Evolutionary conservation across 2,888 invertebrate genomes (phyloP), one percentile per base, ranked within the genome.

Genomic region (Pseudococcus viburni): DNA sequence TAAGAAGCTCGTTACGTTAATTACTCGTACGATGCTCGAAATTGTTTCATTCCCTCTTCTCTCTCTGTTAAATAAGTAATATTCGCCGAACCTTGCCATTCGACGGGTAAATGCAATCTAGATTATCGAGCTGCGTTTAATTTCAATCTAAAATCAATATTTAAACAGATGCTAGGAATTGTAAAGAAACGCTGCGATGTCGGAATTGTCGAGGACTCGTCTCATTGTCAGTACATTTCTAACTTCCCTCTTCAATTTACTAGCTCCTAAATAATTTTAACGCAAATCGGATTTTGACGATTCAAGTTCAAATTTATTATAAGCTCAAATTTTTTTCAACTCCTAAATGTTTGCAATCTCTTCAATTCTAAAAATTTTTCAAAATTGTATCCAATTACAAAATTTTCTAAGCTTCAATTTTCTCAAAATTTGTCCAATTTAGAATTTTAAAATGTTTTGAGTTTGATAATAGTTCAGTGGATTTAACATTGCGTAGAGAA

Each of bases 11-110:
- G 7, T 59, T 15, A 19, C 8, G 0, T 59, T 59, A 59, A 59
- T 59, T 59, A 33, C 26, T 33, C 26, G 26, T 33, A 59, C 59
- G 59, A 15, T 59, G 59, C n/a, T 59, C 59, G 2, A 59, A 59
- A 59, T 59, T 15, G n/a, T 59, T 59, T n/a, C 59, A n/a, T 59
- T 15, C n/a, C n/a, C n/a, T n/a, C n/a, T 59, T 17, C 59, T n/a
- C 59, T n/a, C 7, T 12, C 55, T 55, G 48, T 19, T 1, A 3
- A n/a, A n/a, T 6, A 19, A 59, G 59, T n/a, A 8, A 8, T 59
- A 59, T n/a, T 59, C 48, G 19, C n/a, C 59, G 59, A 59, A 59
- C n/a, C n/a, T 59, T n/a, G 59, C 59, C 59, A 59, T 59, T 59
- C n/a, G 59, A 59, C n/a, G 7, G 59, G 6, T n/a, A 59, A 59